These are phyloP conservation scores for Drosophila colorata DNA, from an alignment of 2,888 invertebrate species.

Conservation along the genomic window DNA sequence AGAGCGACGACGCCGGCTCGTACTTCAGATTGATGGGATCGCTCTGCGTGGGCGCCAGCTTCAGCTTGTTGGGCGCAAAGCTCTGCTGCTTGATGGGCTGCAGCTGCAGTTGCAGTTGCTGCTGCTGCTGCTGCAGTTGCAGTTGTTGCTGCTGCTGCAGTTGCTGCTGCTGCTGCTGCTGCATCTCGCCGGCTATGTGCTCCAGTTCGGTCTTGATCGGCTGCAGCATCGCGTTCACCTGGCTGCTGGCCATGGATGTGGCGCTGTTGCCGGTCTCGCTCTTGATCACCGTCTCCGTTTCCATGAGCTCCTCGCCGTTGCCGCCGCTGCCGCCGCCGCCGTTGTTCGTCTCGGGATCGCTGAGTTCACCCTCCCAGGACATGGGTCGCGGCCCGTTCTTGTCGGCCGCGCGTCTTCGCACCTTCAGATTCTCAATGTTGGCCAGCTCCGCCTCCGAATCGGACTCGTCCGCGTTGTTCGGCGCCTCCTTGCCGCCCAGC, in stretches of 20 bases:
- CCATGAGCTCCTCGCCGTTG: conserved; percentile 85
- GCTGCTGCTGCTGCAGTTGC: conserved; percentile 3
- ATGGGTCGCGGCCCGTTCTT: conserved; percentile 90
- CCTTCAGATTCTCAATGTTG: conserved; percentile 85
- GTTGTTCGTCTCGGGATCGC: conserved; percentile 89
- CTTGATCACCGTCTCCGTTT: conserved; percentile 83
- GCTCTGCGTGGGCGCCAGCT: conserved; percentile 83
- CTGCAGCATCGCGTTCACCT: conserved; percentile 48
- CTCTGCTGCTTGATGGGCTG: conserved; percentile 41
- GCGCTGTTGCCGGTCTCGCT: conserved; percentile 58
- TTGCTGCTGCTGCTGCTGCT: conserved; percentile 26
- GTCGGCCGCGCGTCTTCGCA: conserved; percentile 85
- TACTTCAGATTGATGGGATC: conserved; percentile 85
- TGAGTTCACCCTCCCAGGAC: conserved; percentile 97
- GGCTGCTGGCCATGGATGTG: conserved; percentile 16
- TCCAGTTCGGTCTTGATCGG: conserved; percentile 79
- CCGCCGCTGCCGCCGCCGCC: conserved; percentile 27
- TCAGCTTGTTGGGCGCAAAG: conserved; percentile 59
- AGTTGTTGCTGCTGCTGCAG: conserved; percentile 10
- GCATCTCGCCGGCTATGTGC: conserved; percentile 78
- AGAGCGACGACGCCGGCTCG: conserved; percentile 85
- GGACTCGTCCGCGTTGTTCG: conserved; percentile 84
- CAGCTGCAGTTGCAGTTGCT: conserved; percentile 14
- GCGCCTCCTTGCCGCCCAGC: conserved; percentile 68
- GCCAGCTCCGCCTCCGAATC: conserved; percentile 85